Base-by-base conservation (phyloP, 2,888 invertebrate species). In the Archaeoteleia sp. region DNA sequence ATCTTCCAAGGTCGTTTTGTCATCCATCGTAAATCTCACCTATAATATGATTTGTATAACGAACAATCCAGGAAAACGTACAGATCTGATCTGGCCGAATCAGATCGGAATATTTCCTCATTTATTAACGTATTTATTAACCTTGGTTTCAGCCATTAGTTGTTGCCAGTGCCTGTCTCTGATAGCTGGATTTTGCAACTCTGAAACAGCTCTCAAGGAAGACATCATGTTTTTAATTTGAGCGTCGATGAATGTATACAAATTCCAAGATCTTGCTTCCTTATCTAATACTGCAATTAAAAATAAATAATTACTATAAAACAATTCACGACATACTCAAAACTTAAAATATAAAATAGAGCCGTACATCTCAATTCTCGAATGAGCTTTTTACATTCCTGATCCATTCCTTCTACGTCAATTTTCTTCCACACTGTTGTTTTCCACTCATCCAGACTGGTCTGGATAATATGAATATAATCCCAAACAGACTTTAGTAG, bases 111-210 rank as follows among this genome's bases (percentile, higher is more conserved):
- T 40, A 15, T 34, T 9, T 27, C 27, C 1, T 34, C 43, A n/a
- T n/a, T n/a, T n/a, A n/a, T n/a, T n/a, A n/a, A n/a, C n/a, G n/a
- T n/a, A n/a, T n/a, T n/a, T n/a, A n/a, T 73, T 75, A 35, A 94
- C 94, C 88, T 95, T 93, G 0, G 97, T 97, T 6, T 95, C 95
- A 82, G 91, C 91, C 95, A 97, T 97, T 12, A 98, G 87, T 82
- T 97, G 95, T 51, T 91, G 88, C 97, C 97, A 98, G 86, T 98
- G 97, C 39, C 97, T 89, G 66, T 96, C 95, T 69, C 95, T 90
- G 73, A 98, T 96, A 0, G 97, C 94, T 0, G 96, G 95, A 86
- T 97, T 97, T 85, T 97, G 97, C 5, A 97, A 87, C 81, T 97
- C 97, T 1, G 95, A 94, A 1, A 98, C 94, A 0, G 97, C 96